Percentiles rank a stretch among this genome's conserved stretches.
phyloP scores from a whole-genome alignment of 2,888 invertebrate species.

The Chaetogeoica ovagalla region DNA sequence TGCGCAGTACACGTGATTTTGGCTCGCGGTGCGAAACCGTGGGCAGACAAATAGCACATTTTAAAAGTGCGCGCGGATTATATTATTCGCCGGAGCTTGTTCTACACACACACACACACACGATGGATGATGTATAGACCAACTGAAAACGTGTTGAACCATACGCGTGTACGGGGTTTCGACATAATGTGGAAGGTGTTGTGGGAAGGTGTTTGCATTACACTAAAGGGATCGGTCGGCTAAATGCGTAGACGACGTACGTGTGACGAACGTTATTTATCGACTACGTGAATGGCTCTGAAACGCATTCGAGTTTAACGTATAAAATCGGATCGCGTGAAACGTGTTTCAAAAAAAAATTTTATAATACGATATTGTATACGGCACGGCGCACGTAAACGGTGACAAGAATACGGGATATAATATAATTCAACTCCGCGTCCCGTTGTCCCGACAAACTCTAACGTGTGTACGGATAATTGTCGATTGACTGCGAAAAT shows the following conservation, averaged over 20 bases:
- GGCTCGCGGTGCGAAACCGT: conserved; percentile 15
- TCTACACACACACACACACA: not conserved
- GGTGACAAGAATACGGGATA: too few species aligned
- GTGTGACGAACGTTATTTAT: conserved; percentile 30
- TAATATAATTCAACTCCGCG: too few species aligned
- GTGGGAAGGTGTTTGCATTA: conserved; percentile 39
- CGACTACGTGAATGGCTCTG: conserved; percentile 6
- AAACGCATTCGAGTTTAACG: conserved; percentile 12
- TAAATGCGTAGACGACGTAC: conserved; percentile 14
- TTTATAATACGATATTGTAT: not conserved
- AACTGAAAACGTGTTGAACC: conserved; percentile 42
- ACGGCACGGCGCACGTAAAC: not conserved
- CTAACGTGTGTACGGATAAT: too few species aligned
- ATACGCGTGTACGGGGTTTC: conserved; percentile 3
- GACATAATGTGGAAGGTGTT: conserved; percentile 23
- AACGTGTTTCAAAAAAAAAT: not conserved
- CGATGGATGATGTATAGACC: conserved; percentile 30
- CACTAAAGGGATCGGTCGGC: conserved; percentile 20
- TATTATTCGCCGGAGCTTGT: conserved; percentile 24
- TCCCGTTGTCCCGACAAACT: too few species aligned
- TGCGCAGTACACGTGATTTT: not conserved
- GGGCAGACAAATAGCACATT: conserved; percentile 15
- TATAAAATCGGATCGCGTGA: conserved; percentile 22
- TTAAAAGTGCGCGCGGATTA: conserved; percentile 21
- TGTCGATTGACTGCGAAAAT: too few species aligned